Conservation (phyloP, 2,113 vertebrate species). For the Procavia capensis region DNA sequence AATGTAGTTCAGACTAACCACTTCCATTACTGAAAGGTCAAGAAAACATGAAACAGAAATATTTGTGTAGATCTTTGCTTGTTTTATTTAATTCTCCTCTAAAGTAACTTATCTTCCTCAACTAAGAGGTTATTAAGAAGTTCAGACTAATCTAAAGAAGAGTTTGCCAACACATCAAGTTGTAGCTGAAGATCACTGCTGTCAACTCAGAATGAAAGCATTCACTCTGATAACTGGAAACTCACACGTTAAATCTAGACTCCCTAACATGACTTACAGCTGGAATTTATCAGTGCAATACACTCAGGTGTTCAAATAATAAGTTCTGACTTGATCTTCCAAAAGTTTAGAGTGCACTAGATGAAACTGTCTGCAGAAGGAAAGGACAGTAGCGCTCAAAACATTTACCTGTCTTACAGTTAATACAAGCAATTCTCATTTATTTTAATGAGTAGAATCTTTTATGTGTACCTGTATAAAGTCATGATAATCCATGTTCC, state of each 20-base stretch:
- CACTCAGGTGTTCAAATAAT: neutral
- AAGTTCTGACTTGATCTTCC: conserved; percentile 35
- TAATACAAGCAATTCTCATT: neutral
- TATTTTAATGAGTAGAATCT: neutral
- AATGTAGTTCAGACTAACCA: neutral
- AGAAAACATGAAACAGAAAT: neutral
- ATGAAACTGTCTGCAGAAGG: neutral
- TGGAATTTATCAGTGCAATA: conserved; percentile 60
- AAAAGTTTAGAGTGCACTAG: neutral
- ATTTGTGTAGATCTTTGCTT: neutral
- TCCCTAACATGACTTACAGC: neutral
- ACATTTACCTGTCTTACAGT: neutral
- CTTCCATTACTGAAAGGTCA: conserved; percentile 1
- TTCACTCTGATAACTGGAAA: conserved; percentile 57
- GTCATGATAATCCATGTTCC: neutral
- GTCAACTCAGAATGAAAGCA: conserved; percentile 56
- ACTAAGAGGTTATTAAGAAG: conserved; percentile 19
- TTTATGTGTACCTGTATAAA: neutral
- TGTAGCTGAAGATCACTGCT: conserved; percentile 2
- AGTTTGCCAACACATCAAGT: conserved; percentile 53
- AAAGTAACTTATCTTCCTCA: conserved; percentile 47
- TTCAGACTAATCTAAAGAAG: neutral
- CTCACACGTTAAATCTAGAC: conserved; percentile 46
- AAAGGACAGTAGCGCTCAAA: neutral
- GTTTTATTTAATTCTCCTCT: conserved; percentile 1